Percentiles rank a stretch among this genome's conserved stretches.
phyloP scores from a whole-genome alignment of 2,113 vertebrate species.

The Poeciliopsis occidentalis region DNA sequence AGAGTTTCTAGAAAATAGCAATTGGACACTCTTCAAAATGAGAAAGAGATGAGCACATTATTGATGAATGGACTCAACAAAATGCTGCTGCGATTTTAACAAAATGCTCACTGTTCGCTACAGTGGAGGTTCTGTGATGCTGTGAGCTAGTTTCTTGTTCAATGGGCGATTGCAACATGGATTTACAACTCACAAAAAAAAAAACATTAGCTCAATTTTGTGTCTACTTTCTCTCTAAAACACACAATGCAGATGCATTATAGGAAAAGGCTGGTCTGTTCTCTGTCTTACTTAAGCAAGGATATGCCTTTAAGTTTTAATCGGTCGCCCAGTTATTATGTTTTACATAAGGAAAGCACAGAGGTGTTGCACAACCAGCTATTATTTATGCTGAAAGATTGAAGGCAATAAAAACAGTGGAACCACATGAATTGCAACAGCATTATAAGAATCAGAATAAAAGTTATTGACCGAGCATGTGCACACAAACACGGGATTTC shows the following conservation, averaged over 20 bases:
- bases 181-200: neutral
- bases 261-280: neutral
- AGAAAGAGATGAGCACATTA: too few relatives aligned
- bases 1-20: neutral
- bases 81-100: neutral
- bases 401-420: neutral
- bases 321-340: too few relatives aligned
- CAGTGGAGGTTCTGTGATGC: too few relatives aligned
- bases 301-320: neutral
- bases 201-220: neutral
- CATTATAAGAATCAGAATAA: neutral
- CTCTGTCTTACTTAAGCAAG: too few relatives aligned
- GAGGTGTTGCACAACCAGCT: neutral
- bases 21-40: too few relatives aligned
- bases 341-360: neutral
- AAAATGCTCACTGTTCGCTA: neutral
- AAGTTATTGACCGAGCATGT: neutral
- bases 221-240: neutral
- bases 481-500: neutral
- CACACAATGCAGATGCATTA: neutral
- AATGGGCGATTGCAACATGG: neutral
- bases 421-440: neutral
- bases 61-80: too few relatives aligned
- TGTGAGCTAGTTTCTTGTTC: too few relatives aligned
- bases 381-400: neutral